Conservation (phyloP, 2,797 vertebrate species). For the Apogon hyalosoma region DNA sequence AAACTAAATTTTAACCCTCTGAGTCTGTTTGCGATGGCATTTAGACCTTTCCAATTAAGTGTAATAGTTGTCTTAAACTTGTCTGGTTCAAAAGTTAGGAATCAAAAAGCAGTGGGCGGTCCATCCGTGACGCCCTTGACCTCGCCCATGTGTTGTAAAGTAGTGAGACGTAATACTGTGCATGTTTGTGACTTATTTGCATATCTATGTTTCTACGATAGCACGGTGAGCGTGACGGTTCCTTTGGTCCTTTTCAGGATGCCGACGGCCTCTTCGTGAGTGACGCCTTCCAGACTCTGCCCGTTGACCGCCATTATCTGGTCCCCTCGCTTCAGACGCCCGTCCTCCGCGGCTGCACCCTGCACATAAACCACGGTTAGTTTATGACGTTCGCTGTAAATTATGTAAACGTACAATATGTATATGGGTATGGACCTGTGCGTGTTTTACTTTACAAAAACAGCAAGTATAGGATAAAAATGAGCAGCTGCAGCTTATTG, state of each 20-base stretch:
- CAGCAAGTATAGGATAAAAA: too few relatives aligned
- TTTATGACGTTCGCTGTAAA: constrained; percentile 1
- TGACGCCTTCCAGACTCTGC: constrained; percentile 94
- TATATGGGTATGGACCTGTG: too few relatives aligned
- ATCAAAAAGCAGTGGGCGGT: too few relatives aligned
- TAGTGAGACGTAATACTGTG: background rate
- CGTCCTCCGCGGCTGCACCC: constrained; percentile 97
- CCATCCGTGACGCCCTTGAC: too few relatives aligned
- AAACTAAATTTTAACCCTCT: too few relatives aligned
- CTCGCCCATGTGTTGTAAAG: background rate
- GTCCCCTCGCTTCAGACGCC: constrained; percentile 95
- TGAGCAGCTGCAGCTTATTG: too few relatives aligned
- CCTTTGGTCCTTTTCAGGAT: constrained; percentile 98
- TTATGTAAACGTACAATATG: too few relatives aligned
- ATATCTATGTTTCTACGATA: constrained; percentile 84
- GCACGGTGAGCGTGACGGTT: constrained; percentile 91
- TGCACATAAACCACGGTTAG: constrained; percentile 53
- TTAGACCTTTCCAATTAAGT: too few relatives aligned
- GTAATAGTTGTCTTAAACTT: too few relatives aligned
- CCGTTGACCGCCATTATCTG: constrained; percentile 97
- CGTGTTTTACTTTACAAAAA: too few relatives aligned
- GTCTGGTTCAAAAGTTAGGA: too few relatives aligned
- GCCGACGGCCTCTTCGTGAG: constrained; percentile 95
- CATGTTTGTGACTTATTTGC: background rate
- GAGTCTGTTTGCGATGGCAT: too few relatives aligned